These are phyloP conservation scores for Drosophila acutilabella DNA, from an alignment of 2,888 invertebrate genomes.

Conservation along the genomic window DNA sequence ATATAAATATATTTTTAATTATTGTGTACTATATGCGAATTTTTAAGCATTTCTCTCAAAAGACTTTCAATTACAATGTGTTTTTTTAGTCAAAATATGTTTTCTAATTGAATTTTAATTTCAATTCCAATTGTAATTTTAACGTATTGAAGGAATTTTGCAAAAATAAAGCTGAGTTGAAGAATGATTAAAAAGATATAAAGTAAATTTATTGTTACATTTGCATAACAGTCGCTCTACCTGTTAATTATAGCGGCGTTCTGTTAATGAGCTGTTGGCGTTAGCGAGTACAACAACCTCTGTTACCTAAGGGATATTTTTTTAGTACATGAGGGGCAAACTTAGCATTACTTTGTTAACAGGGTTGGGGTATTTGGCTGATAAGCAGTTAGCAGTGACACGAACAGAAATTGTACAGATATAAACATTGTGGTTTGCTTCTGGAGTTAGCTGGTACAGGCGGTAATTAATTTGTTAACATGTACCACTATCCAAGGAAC, in stretches of 20 bases:
- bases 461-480: not conserved
- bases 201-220: not conserved
- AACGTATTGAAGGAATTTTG: constrained; percentile 65
- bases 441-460: not conserved
- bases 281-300: constrained; percentile 13
- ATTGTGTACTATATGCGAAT: constrained; percentile 43
- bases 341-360: not conserved
- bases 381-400: too few relatives aligned
- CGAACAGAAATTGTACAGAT: not conserved
- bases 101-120: constrained; percentile 47
- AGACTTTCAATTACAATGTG: constrained; percentile 52
- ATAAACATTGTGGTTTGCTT: not conserved
- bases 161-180: constrained; percentile 75
- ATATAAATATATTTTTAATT: constrained; percentile 36
- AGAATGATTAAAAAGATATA: constrained; percentile 41
- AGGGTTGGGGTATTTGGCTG: not conserved
- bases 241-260: not conserved
- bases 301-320: constrained; percentile 25
- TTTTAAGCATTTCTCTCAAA: constrained; percentile 45
- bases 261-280: too few relatives aligned
- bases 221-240: not conserved
- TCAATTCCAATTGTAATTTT: constrained; percentile 70
- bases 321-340: constrained; percentile 28
- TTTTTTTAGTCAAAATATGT: constrained; percentile 55
- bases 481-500: too few relatives aligned